Evolutionary conservation across 2,797 vertebrate genomes (phyloP).

Genomic region (Sebastes wilsoni): DNA sequence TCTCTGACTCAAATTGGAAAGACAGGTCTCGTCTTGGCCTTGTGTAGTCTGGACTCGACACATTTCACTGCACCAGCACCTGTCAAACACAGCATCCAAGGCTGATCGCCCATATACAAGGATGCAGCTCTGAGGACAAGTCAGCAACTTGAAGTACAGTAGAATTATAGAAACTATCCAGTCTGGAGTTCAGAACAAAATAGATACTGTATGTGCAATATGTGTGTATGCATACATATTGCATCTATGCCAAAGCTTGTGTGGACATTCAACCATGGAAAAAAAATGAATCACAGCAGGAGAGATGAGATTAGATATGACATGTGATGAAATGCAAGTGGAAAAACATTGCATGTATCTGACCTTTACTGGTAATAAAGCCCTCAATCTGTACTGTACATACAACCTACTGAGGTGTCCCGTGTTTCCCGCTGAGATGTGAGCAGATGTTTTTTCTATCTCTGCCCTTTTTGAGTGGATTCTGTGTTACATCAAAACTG

Average conservation of each 20-base stretch:
- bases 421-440: slow-evolving; percentile 15
- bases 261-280: not conserved
- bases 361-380: slow-evolving; percentile 15
- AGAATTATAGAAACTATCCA: not conserved
- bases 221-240: not conserved
- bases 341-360: not conserved
- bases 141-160: slow-evolving; percentile 14
- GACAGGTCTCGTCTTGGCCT: slow-evolving; percentile 56
- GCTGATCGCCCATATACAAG: not conserved
- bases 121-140: slow-evolving; percentile 24
- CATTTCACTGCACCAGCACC: slow-evolving; percentile 52
- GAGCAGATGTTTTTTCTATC: slow-evolving; percentile 40
- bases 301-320: slow-evolving; percentile 3
- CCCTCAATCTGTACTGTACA: not conserved
- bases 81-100: slow-evolving; percentile 57
- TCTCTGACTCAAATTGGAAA: slow-evolving; percentile 46
- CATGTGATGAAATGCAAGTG: not conserved
- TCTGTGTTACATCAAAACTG: slow-evolving; percentile 24
- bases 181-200: not conserved
- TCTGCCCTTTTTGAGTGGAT: not conserved
- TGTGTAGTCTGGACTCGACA: slow-evolving; percentile 51
- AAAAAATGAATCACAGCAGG: not conserved
- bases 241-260: not conserved
- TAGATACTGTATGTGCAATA: not conserved
- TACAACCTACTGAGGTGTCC: slow-evolving; percentile 2